Evolutionary conservation across 2,888 invertebrate genomes (phyloP).

Genomic region (Euzetes globulus): DNA sequence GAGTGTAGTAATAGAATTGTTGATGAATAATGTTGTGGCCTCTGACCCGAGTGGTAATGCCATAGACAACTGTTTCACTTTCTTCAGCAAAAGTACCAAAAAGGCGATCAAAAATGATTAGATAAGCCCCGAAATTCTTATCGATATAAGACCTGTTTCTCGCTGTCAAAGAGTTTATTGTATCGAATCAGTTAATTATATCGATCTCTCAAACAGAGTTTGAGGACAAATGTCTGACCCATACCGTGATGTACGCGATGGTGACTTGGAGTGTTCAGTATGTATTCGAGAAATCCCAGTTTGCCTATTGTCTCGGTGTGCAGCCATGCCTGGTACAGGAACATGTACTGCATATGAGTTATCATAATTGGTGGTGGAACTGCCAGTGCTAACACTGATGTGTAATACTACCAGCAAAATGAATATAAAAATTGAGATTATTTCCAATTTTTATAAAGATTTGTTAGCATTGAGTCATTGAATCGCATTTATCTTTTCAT

Average conservation of each 20-base stretch:
- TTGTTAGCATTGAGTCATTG: too few relatives aligned
- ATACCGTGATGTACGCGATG: constrained; percentile 58
- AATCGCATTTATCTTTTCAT: too few relatives aligned
- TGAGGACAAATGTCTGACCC: neutral
- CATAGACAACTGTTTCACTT: constrained; percentile 68
- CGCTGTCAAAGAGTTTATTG: constrained; percentile 51
- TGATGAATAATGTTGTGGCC: constrained; percentile 63
- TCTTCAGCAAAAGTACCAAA: constrained; percentile 76
- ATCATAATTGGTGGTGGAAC: constrained; percentile 36
- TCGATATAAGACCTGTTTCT: constrained; percentile 84
- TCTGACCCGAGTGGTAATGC: constrained; percentile 69
- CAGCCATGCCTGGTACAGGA: constrained; percentile 36
- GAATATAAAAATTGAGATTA: neutral
- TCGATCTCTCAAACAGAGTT: neutral
- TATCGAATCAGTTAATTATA: constrained; percentile 2
- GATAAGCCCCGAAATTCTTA: constrained; percentile 82
- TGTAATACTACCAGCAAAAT: neutral
- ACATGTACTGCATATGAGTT: constrained; percentile 35
- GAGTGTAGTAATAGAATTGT: constrained; percentile 66
- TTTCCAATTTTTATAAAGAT: neutral
- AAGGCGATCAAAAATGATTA: constrained; percentile 79
- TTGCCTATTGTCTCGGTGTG: constrained; percentile 53
- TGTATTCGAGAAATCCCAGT: constrained; percentile 73
- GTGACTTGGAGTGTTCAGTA: constrained; percentile 82
- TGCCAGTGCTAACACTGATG: constrained; percentile 1